Evolutionary conservation across 2,888 invertebrate genomes (phyloP).

Genomic region (Callinectes sapidus): DNA sequence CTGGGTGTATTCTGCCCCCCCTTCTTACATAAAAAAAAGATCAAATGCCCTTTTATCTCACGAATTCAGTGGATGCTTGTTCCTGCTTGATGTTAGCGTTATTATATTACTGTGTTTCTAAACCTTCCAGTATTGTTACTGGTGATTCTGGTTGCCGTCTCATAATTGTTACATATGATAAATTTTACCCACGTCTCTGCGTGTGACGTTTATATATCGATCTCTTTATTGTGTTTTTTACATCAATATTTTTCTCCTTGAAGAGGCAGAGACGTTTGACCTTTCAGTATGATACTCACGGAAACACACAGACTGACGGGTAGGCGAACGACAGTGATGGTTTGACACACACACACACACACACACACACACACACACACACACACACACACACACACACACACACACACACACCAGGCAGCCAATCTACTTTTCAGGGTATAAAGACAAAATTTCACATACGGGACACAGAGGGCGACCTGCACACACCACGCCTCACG

Average conservation of each 20-base stretch:
- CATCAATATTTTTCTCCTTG: not conserved
- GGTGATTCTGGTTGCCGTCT: not conserved
- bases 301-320: not conserved
- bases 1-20: not conserved
- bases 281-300: not conserved
- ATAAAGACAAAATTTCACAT: slow-evolving; percentile 19
- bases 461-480: not conserved
- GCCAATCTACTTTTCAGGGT: not conserved
- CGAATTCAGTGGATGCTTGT: not conserved
- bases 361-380: slow-evolving; percentile 40
- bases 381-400: slow-evolving; percentile 37
- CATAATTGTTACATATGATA: not conserved
- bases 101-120: not conserved
- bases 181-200: not conserved
- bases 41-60: not conserved
- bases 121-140: not conserved
- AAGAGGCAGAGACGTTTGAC: not conserved
- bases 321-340: not conserved
- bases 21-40: too few species aligned
- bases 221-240: not conserved
- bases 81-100: not conserved
- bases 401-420: not conserved
- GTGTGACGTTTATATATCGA: slow-evolving; percentile 18
- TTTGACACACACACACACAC: not conserved
- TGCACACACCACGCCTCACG: not conserved